phyloP scores from a whole-genome alignment of 1,140 invertebrate genomes.

The Atta colombica region DNA sequence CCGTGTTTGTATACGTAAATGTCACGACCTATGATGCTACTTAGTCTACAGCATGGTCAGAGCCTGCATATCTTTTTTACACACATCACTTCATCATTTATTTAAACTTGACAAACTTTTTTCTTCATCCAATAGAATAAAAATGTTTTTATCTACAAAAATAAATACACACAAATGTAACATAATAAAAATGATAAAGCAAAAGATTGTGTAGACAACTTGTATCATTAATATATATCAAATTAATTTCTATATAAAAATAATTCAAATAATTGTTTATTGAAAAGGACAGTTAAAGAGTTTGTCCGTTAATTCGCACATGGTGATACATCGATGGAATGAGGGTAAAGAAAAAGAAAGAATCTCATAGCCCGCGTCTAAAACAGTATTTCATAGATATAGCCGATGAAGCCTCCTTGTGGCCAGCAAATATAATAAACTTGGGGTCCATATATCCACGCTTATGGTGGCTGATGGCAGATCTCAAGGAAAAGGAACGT shows the following conservation, averaged over 20 bases:
- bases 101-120: neutral
- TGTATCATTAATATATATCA: neutral
- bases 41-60: slow-evolving; percentile 64
- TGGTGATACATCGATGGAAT: slow-evolving; percentile 39
- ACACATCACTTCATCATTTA: neutral
- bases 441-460: slow-evolving; percentile 84
- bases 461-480: slow-evolving; percentile 79
- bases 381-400: slow-evolving; percentile 83
- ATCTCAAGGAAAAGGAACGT: slow-evolving; percentile 82
- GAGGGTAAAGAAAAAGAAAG: slow-evolving; percentile 65
- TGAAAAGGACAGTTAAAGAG: neutral
- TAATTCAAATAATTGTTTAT: neutral
- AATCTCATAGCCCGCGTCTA: slow-evolving; percentile 77
- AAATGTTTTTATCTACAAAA: neutral
- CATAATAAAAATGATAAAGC: slow-evolving; percentile 6
- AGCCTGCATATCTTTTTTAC: slow-evolving; percentile 39
- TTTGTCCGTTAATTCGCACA: slow-evolving; percentile 11
- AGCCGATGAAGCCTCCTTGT: slow-evolving; percentile 85
- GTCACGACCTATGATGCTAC: slow-evolving; percentile 66
- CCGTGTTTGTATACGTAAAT: slow-evolving; percentile 58
- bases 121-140: neutral
- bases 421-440: slow-evolving; percentile 86
- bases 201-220: neutral
- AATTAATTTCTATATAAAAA: slow-evolving; percentile 1
- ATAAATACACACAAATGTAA: neutral